Evolutionary conservation across 2,888 invertebrate species (phyloP).

Genomic region (Ormyrus labotus): DNA sequence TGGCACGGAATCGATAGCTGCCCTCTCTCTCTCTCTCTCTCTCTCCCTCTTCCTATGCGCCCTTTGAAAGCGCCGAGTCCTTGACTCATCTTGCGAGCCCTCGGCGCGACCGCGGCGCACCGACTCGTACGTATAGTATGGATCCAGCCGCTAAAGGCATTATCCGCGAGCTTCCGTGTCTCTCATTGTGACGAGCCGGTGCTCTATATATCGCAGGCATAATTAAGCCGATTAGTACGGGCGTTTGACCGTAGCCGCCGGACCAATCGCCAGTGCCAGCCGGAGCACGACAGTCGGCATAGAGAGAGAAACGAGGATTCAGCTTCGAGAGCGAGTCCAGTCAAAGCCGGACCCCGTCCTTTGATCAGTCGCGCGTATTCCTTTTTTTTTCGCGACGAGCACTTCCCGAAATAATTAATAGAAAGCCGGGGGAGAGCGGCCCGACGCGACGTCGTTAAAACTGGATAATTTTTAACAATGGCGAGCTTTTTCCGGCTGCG

Average conservation of each 20-base stretch:
- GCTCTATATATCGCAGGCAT: constrained; percentile 18
- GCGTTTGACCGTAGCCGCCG: constrained; percentile 39
- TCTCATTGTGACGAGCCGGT: not conserved
- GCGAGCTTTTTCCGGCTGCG: not conserved
- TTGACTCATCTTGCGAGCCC: not conserved
- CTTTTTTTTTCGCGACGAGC: not conserved
- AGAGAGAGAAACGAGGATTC: constrained; percentile 5
- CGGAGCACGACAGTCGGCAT: not conserved
- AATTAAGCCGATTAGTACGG: constrained; percentile 53
- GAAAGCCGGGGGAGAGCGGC: too few relatives aligned
- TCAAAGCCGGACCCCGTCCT: not conserved
- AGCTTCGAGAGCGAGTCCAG: too few relatives aligned
- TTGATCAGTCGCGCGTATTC: constrained; percentile 26
- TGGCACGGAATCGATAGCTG: constrained; percentile 1
- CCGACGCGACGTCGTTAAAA: too few relatives aligned
- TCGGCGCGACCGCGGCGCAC: not conserved
- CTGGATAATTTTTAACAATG: too few relatives aligned
- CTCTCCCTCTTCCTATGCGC: not conserved
- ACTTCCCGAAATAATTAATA: not conserved
- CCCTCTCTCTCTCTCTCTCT: not conserved
- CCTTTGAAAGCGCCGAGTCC: not conserved
- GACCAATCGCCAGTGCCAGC: constrained; percentile 10
- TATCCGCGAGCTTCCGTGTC: constrained; percentile 6
- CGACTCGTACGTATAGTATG: not conserved
- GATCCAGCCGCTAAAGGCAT: not conserved